These are phyloP conservation scores for Crocodylus rhombifer DNA, from an alignment of 2,797 vertebrate species.

Conservation along the genomic window DNA sequence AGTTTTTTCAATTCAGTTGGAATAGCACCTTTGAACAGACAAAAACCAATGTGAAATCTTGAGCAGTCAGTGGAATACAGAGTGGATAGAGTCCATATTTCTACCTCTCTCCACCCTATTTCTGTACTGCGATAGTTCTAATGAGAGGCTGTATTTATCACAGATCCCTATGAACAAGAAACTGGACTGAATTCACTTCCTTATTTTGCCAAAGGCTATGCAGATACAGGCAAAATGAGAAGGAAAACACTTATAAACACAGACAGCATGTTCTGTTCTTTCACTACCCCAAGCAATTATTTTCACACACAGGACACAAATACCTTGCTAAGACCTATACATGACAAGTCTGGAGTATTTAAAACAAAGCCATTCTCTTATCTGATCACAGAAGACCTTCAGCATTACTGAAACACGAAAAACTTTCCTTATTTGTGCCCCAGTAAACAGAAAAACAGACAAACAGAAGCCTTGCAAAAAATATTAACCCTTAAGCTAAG, in stretches of 20 bases:
- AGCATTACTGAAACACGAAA: no score
- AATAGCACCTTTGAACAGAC: neutral
- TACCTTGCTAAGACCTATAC: neutral
- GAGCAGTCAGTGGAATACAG: neutral
- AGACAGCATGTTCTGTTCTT: accelerated
- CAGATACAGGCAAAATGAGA: neutral
- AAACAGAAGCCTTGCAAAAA: accelerated
- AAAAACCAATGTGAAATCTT: neutral
- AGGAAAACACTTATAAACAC: accelerated
- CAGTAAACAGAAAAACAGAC: no score
- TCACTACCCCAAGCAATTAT: neutral
- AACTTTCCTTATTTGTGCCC: neutral
- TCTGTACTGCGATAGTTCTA: accelerated
- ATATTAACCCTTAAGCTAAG: neutral
- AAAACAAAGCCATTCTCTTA: neutral
- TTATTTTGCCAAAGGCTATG: neutral
- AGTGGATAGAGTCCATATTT: neutral
- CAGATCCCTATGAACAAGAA: neutral
- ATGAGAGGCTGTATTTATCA: accelerated
- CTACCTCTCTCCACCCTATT: neutral
- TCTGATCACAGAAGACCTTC: neutral
- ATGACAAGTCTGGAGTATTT: neutral
- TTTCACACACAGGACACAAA: neutral
- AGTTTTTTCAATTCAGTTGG: neutral
- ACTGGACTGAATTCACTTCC: neutral